Base-by-base conservation (phyloP, 1,140 invertebrate species). In the Pogonomyrmex barbatus region DNA sequence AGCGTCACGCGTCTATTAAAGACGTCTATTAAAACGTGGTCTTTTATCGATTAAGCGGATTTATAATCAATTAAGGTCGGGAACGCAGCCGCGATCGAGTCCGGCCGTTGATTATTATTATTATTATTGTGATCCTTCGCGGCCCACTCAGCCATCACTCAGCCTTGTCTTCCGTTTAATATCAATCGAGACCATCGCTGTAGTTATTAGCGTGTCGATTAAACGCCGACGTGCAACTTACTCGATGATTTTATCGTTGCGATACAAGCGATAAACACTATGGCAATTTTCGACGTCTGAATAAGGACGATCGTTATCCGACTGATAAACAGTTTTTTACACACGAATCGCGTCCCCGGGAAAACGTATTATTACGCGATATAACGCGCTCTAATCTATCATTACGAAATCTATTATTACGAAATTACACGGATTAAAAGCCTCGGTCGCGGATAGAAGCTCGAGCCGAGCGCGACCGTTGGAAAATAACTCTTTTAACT, bases 101-200 rank as follows among this genome's bases (percentile, higher is more conserved):
- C 63, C 30, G 54, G 17, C 10, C 85, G 78, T 83, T 86, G 83
- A 86, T 83, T 78, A 85, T 77, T 56, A 82, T 71, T 63, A 86
- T 62, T 86, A 86, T 70, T 84, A 77, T 77, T 83, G 65, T 14
- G 30, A n/a, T 65, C 67, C 60, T 86, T 60, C 45, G 52, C 75
- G 54, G 30, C 36, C 54, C 67, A 73, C 58, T 79, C 76, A 14
- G 39, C 67, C 63, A 60, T 79, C 75, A 33, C 17, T 65, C 81
- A 62, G n/a, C 39, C n/a, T 86, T 75, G 68, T 73, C 68, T 30
- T 83, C 45, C 47, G 76, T 63, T 86, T 86, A 86, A 83, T 73
- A 83, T 33, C 85, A 83, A 86, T 86, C 78, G 50, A 86, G 76
- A 68, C 58, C 52, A 39, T 52, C 77, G 39, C 45, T 68, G 50